phyloP scores from a whole-genome alignment of 2,888 invertebrate species.

The Chymomyza fuscimana region DNA sequence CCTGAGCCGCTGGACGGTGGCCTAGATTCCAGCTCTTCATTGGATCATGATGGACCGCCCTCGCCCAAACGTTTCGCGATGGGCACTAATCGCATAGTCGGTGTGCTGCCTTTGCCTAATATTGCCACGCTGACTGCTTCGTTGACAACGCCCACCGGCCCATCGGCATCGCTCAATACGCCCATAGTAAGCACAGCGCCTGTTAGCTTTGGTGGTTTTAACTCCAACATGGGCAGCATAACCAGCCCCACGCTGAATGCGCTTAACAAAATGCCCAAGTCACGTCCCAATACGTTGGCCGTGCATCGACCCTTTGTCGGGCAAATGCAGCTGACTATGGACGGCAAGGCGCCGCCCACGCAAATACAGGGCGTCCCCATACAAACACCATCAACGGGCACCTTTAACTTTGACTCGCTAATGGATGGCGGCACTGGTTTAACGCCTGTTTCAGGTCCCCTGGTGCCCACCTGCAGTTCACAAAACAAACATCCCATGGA shows the following conservation, averaged over 20 bases:
- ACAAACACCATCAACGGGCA: conserved; percentile 92
- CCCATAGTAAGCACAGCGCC: conserved; percentile 76
- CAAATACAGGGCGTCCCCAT: conserved; percentile 90
- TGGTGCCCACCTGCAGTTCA: conserved; percentile 86
- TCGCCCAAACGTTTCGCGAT: conserved; percentile 74
- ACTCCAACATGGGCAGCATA: conserved; percentile 40
- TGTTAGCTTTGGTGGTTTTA: conserved; percentile 50
- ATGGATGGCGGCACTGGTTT: conserved; percentile 96
- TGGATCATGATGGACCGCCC: conserved; percentile 76
- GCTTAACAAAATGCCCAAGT: conserved; percentile 78
- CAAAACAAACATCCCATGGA: conserved; percentile 87
- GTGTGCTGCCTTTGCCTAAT: conserved; percentile 73
- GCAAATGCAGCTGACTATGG: conserved; percentile 75
- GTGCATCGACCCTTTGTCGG: conserved; percentile 83
- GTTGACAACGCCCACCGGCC: conserved; percentile 72
- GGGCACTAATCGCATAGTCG: conserved; percentile 61
- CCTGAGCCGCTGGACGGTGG: conserved; percentile 70
- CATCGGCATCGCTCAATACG: conserved; percentile 79
- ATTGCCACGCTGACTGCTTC: conserved; percentile 76
- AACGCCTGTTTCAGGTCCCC: conserved; percentile 89
- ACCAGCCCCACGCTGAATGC: conserved; percentile 57
- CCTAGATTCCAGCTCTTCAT: conserved; percentile 71
- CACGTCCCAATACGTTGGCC: conserved; percentile 86
- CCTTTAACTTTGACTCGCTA: conserved; percentile 94
- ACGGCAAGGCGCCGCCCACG: conserved; percentile 79